Conservation (phyloP, 2,113 vertebrate species). For the Scatophagus argus region DNA sequence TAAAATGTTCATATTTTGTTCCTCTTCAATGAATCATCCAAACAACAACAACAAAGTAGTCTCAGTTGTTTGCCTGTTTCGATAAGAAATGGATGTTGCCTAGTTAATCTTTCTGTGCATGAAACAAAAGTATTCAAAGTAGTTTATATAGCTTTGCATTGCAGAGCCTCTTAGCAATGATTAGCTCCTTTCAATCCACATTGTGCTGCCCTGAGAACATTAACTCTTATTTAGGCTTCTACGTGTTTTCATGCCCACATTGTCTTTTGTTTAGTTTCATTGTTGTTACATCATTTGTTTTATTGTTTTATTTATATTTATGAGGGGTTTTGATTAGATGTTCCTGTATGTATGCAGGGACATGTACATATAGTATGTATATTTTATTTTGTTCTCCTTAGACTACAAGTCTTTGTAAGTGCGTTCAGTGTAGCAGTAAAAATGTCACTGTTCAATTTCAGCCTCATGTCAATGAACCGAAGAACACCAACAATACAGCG, state of each 20-base stretch:
- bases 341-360: no score
- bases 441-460: background rate
- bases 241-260: background rate
- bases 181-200: constrained; percentile 69
- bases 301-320: background rate
- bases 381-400: background rate
- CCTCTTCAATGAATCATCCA: background rate
- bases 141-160: constrained; percentile 68
- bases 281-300: no score
- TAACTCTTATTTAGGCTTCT: constrained; percentile 42
- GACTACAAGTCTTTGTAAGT: background rate
- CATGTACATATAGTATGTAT: background rate
- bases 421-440: background rate
- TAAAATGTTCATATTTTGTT: background rate
- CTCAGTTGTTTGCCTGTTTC: constrained; percentile 5
- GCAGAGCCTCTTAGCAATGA: constrained; percentile 72
- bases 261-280: background rate
- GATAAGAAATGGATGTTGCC: constrained; percentile 13
- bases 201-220: constrained; percentile 27
- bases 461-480: background rate
- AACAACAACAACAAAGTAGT: background rate
- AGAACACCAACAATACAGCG: constrained; percentile 2
- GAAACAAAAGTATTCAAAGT: constrained; percentile 65
- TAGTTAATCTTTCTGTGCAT: constrained; percentile 48
- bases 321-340: no score